Evolutionary conservation across 2,797 vertebrate species (phyloP), one percentile per base, ranked within the genome.

Genomic region (Tympanoctomys barrerae): DNA sequence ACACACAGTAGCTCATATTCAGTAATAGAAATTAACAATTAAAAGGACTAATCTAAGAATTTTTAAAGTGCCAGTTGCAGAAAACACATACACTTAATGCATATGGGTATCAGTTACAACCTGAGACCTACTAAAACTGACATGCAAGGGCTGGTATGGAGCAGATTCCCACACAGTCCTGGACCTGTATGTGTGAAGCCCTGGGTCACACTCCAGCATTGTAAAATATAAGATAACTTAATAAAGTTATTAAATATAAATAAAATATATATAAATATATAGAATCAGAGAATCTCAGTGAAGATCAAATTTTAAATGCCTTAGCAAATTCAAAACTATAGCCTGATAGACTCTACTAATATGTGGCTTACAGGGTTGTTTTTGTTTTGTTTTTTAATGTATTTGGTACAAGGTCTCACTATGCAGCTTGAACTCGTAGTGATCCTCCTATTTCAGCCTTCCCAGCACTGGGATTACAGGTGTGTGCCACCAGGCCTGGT

Each of bases 241-340:
- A 71, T 71, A 39, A 71, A 39, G 70, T 71, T 39, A 71, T 71
- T 46, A n/a, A 87, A n/a, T 7, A 77, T 16, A 64, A 42, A 66
- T 73, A 39, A 39, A 39, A 59, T 24, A 7, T 39, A 39, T 71
- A 71, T 36, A 89, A 84, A 94, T 36, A 93, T 89, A 96, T 94
- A 71, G 21, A 73, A 26, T 82, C 92, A 93, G 14, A 78, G 14
- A 78, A 96, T 59, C 79, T 92, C 90, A 59, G 94, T n/a, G 77
- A 54, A 7, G 91, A 96, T 88, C 66, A 93, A 91, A 90, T 39
- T 70, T 49, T 77, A 83, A 81, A 70, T 28, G 70, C 6, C 86
- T 31, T 94, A 81, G 59, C 87, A 95, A 90, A 97, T 81, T 70
- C 78, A 96, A 97, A 95, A 83, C 62, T 94, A 16, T 79, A 91